Evolutionary conservation across 1,140 invertebrate genomes (phyloP), one percentile per base, ranked within the genome.

Genomic region (Rhyacophila brunnea): DNA sequence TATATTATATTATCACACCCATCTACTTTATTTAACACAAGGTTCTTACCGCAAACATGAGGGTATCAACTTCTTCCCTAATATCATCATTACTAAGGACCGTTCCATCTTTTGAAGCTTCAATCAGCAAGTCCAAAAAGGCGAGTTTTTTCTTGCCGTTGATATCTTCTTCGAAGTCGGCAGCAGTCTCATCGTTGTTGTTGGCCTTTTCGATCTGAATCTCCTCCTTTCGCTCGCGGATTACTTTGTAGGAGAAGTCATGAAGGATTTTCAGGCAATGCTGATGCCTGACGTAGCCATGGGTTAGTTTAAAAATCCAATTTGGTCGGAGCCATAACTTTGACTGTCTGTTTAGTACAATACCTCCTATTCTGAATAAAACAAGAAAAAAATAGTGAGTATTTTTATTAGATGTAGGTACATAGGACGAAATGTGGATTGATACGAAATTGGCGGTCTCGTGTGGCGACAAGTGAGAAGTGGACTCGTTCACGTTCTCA

Each of bases 111-210:
- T 74, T 65, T 15, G 76, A 74, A 14, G 74, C 73, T 67, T 83
- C 75, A 2, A 91, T 70, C n/a, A 91, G 67, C 32, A 89, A 72
- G 73, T 91, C 89, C 49, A 91, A 68, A 65, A 91, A 85, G 1
- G 86, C 86, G 34, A 84, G 67, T 49, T 79, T 73, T 58, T 81
- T 83, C 60, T 77, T 78, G 28, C 66, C 65, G 40, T 32, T 40
- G 1, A 59, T 10, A 6, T 71, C 69, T 50, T 72, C 70, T 38
- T 62, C 55, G 15, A 68, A 43, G 14, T 62, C 55, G 11, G 14
- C 13, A n/a, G n/a, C n/a, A 38, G 55, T 36, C n/a, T 47, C 38
- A 13, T 59, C 57, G 6, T 62, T 60, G 19, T 69, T 72, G 43
- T 69, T 68, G 13, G 62, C 54, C 13, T 70, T 67, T 17, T 67